Conservation (phyloP, 2,113 vertebrate genomes). For the Morone chrysops region DNA sequence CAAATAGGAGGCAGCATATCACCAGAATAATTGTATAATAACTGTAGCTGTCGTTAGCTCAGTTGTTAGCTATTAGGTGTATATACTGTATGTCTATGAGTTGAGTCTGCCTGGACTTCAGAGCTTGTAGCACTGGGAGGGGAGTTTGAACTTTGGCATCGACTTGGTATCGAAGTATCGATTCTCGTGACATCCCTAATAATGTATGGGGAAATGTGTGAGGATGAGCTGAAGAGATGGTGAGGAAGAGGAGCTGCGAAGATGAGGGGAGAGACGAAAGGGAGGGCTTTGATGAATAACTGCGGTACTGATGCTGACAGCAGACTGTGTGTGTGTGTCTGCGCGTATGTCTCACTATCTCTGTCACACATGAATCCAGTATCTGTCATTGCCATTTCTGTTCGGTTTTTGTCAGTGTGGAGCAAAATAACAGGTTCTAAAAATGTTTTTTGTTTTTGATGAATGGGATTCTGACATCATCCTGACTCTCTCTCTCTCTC, state of each 20-base stretch:
- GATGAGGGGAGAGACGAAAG: constrained; percentile 13
- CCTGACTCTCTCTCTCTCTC: constrained; percentile 16
- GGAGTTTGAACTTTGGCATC: no score
- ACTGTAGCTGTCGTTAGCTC: no score
- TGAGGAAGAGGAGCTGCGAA: neutral
- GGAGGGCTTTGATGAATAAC: constrained; percentile 76
- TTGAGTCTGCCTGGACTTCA: no score
- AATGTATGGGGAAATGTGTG: neutral
- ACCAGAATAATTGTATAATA: no score
- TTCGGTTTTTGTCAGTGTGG: constrained; percentile 1
- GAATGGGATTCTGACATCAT: constrained; percentile 21
- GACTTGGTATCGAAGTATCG: no score
- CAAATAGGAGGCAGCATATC: no score
- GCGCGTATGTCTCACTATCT: neutral
- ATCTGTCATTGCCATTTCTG: constrained; percentile 13
- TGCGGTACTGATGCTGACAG: constrained; percentile 74
- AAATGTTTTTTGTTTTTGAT: constrained; percentile 26
- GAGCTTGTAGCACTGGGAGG: no score
- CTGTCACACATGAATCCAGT: constrained; percentile 15
- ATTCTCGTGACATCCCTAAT: no score
- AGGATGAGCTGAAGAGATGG: neutral
- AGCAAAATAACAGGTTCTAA: constrained; percentile 28
- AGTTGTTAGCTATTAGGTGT: no score
- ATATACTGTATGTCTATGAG: no score
- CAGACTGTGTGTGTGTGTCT: constrained; percentile 18